phyloP scores from a whole-genome alignment of 2,797 vertebrate genomes.

The Darevskia mixta region DNA sequence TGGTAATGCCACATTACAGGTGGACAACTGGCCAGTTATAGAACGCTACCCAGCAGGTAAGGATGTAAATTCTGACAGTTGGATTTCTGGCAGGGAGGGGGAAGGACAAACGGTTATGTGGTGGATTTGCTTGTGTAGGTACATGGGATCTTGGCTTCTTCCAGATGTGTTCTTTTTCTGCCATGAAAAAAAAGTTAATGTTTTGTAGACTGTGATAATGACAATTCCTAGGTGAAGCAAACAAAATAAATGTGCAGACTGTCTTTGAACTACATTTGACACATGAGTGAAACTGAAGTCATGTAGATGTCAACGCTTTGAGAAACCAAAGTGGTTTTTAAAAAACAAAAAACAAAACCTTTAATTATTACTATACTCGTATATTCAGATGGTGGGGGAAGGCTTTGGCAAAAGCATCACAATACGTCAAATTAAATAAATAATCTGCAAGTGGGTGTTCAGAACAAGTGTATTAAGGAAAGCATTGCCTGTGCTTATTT shows the following conservation, averaged over 20 bases:
- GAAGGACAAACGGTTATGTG: slow-evolving; percentile 24
- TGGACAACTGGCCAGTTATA: slow-evolving; percentile 98
- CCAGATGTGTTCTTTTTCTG: slow-evolving; percentile 50
- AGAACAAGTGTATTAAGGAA: slow-evolving; percentile 42
- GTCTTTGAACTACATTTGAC: slow-evolving; percentile 73
- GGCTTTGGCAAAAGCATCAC: slow-evolving; percentile 92
- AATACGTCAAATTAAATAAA: slow-evolving; percentile 39
- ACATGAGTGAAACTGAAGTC: slow-evolving; percentile 74
- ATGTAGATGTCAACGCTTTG: slow-evolving; percentile 66
- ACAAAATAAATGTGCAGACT: slow-evolving; percentile 65
- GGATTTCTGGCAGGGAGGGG: slow-evolving; percentile 26
- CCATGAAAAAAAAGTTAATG: slow-evolving; percentile 39
- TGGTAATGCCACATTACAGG: slow-evolving; percentile 98
- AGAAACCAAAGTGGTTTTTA: slow-evolving; percentile 51
- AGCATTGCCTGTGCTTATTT: slow-evolving; percentile 54
- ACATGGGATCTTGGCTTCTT: slow-evolving; percentile 54
- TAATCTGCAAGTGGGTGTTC: slow-evolving; percentile 33
- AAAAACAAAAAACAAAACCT: not conserved
- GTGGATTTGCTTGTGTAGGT: slow-evolving; percentile 59
- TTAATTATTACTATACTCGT: slow-evolving; percentile 71
- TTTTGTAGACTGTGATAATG: slow-evolving; percentile 65
- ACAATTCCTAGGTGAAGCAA: slow-evolving; percentile 63
- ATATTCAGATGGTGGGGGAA: slow-evolving; percentile 72
- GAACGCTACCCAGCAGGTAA: slow-evolving; percentile 99
- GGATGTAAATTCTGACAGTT: slow-evolving; percentile 61